Evolutionary conservation across 2,888 invertebrate genomes (phyloP).

Genomic region (Pterobdella sp.): DNA sequence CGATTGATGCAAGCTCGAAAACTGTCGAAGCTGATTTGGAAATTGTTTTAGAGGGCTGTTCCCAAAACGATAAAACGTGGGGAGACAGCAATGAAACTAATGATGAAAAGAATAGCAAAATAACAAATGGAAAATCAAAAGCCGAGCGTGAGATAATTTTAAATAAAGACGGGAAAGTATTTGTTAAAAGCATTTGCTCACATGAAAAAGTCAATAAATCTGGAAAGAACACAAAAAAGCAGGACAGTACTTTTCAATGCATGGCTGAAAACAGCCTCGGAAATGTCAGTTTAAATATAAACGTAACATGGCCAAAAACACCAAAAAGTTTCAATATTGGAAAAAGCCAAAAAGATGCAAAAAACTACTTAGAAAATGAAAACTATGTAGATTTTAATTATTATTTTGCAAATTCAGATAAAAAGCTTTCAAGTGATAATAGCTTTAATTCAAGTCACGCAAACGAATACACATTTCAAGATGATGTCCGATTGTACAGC

Average conservation of each 20-base stretch:
- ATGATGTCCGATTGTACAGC: slow-evolving; percentile 20
- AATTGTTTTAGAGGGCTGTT: background rate
- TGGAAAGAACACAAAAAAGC: slow-evolving; percentile 7
- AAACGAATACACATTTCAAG: background rate
- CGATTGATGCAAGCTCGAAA: slow-evolving; percentile 21
- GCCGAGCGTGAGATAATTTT: background rate
- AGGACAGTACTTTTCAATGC: slow-evolving; percentile 43
- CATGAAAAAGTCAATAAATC: background rate
- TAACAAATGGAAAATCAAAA: background rate
- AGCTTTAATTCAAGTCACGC: background rate
- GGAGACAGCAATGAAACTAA: background rate
- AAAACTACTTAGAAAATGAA: background rate
- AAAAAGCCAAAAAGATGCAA: background rate
- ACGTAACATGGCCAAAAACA: slow-evolving; percentile 48
- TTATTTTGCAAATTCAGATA: background rate
- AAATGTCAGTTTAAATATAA: slow-evolving; percentile 47
- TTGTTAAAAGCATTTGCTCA: background rate
- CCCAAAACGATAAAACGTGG: background rate
- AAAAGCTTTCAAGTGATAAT: background rate
- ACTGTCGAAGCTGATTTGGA: background rate
- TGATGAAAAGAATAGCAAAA: background rate
- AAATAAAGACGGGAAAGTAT: background rate
- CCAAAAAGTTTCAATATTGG: no score
- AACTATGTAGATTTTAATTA: background rate
- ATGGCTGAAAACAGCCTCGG: slow-evolving; percentile 48